A percentile compares a stretch with the other conserved stretches of the same genome.
Conservation (phyloP, 2,797 vertebrate genomes). For the Pangasius krempfi region DNA sequence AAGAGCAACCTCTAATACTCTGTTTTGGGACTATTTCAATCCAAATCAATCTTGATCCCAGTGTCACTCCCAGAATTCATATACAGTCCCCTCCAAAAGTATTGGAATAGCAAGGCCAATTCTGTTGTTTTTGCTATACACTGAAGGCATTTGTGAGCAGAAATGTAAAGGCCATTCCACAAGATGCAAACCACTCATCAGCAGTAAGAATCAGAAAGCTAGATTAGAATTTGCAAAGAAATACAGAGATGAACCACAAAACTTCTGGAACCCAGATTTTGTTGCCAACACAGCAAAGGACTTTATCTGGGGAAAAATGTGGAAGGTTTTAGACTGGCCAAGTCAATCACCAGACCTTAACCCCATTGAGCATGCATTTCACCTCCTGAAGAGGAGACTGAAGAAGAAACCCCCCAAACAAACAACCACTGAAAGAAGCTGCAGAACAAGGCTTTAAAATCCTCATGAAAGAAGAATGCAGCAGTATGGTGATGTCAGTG, state of each 20-base stretch:
- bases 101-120: too few species aligned
- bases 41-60: not conserved
- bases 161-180: not conserved
- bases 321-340: not conserved
- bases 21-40: not conserved
- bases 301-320: not conserved
- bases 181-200: not conserved
- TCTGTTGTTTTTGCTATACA: not conserved
- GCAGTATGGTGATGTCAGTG: not conserved
- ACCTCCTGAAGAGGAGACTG: not conserved
- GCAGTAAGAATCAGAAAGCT: not conserved
- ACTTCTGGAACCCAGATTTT: not conserved
- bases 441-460: too few species aligned
- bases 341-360: not conserved
- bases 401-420: not conserved
- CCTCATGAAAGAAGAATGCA: not conserved
- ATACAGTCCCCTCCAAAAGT: too few species aligned
- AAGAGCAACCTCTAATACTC: not conserved
- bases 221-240: not conserved
- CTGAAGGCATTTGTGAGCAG: not conserved
- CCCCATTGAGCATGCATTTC: not conserved
- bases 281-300: not conserved
- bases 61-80: not conserved
- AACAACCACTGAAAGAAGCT: too few species aligned
- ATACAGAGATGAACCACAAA: not conserved